Conservation (phyloP, 2,888 invertebrate species). For the Stictocephala bisonia region DNA sequence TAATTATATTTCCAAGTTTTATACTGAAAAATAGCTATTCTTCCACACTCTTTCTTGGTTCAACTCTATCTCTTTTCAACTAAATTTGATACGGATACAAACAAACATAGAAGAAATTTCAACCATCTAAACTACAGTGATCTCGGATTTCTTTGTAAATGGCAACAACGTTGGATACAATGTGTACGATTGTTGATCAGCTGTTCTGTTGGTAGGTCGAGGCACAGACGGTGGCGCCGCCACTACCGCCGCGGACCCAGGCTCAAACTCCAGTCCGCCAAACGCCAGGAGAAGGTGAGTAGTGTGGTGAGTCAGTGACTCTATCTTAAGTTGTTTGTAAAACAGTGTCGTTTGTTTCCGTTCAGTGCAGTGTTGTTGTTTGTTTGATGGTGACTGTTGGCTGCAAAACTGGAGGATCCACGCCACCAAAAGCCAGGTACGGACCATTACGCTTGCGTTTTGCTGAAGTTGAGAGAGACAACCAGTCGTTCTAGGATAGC, state of each 20-base stretch:
- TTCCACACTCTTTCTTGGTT: too few species aligned
- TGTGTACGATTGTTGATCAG: conserved; percentile 24
- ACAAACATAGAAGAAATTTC: too few species aligned
- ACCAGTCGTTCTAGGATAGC: not conserved
- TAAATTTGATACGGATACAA: too few species aligned
- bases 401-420: conserved; percentile 42
- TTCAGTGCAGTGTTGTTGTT: not conserved
- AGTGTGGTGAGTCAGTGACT: not conserved
- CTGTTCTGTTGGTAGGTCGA: conserved; percentile 33
- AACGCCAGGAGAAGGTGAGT: conserved; percentile 36
- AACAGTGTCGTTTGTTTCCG: not conserved
- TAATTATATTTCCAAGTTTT: too few species aligned
- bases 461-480: too few species aligned
- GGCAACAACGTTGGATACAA: too few species aligned
- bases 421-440: conserved; percentile 19
- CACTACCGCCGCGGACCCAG: conserved; percentile 50
- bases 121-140: too few species aligned
- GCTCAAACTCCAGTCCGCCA: conserved; percentile 47
- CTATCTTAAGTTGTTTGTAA: not conserved
- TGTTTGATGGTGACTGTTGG: not conserved
- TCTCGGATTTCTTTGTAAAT: too few species aligned
- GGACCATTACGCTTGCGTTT: too few species aligned
- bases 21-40: too few species aligned
- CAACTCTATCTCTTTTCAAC: too few species aligned
- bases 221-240: conserved; percentile 51